Evolutionary conservation across 1,140 invertebrate species (phyloP), one percentile per base, ranked within the genome.

Genomic region (Drosophila cardini): DNA sequence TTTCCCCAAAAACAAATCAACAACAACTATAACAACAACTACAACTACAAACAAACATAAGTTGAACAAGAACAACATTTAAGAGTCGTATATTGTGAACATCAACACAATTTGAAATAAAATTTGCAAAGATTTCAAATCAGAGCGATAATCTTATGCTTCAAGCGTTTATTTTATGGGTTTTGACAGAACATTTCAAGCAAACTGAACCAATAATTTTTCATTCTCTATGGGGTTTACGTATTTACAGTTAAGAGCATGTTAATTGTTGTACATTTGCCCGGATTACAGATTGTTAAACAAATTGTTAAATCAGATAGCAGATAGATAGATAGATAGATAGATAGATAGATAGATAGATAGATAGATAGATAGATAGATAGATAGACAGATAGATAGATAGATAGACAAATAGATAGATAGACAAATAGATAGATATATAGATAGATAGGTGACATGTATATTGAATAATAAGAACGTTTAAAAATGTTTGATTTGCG

Each of bases 51-150:
- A 55, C 32, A 36, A 9, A 18, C 15, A 15, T 21, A 43, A 60
- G 42, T 34, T 30, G 8, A 36, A 42, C 16, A 16, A 36, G 9
- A 55, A 46, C 30, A 70, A 55, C 18, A 55, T 46, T 46, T 13
- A 61, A 55, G 21, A 26, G 2, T 65, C 21, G 36, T 21, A 30
- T 67, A 72, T 69, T 68, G 56, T 38, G 46, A 73, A 68, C 71
- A 73, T 73, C 71, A 73, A 67, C 61, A 76, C 60, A 62, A 75
- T 72, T 76, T 76, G 21, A 71, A 58, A 60, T 62, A 64, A 56
- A 65, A 76, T 57, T 72, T 53, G 62, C 69, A 62, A 3, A 65
- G 26, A 64, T 64, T 52, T 63, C 9, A 71, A 71, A 57, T 71
- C 67, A 34, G 58, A 71, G 56, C 32, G 38, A 73, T 32, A 65